Percentiles rank a stretch among this genome's conserved stretches.
phyloP scores from a whole-genome alignment of 2,888 invertebrate species.

The Sepiola atlantica region DNA sequence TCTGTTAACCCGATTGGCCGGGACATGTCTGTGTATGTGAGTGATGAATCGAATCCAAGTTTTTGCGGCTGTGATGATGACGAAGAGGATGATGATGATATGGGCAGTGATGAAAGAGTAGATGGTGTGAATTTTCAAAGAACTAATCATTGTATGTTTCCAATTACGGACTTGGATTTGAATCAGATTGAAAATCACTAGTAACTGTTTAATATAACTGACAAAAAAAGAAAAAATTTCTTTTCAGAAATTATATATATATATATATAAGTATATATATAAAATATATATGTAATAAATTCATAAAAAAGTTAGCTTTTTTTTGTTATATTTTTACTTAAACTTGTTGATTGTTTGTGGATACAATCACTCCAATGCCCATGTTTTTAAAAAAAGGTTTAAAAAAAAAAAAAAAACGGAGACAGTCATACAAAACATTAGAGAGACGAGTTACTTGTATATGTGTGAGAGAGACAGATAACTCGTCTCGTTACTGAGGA shows the following conservation, averaged over 20 bases:
- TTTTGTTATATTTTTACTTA: background rate
- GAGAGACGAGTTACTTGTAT: too few species aligned
- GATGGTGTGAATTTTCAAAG: background rate
- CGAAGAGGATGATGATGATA: slow-evolving; percentile 41
- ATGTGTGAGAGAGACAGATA: too few species aligned
- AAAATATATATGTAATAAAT: background rate
- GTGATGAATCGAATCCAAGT: slow-evolving; percentile 47
- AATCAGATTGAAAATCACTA: slow-evolving; percentile 70
- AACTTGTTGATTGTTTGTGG: background rate
- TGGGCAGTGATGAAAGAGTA: background rate
- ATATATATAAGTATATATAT: background rate
- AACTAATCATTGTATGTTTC: slow-evolving; percentile 59
- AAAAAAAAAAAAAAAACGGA: too few species aligned
- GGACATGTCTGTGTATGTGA: slow-evolving; percentile 32
- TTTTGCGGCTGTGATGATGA: slow-evolving; percentile 51
- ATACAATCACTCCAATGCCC: background rate
- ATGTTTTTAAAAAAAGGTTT: too few species aligned
- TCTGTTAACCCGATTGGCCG: slow-evolving; percentile 24
- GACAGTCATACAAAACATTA: too few species aligned
- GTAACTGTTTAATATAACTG: slow-evolving; percentile 10
- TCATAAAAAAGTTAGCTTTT: background rate
- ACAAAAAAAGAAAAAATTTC: background rate
- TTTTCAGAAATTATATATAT: background rate
- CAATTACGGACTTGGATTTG: slow-evolving; percentile 66
- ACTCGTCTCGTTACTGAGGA: too few species aligned